A percentile compares a stretch with the other conserved stretches of the same genome.
Evolutionary conservation across 2,113 vertebrate species (phyloP).

Genomic region (Rousettus leschenaultii): DNA sequence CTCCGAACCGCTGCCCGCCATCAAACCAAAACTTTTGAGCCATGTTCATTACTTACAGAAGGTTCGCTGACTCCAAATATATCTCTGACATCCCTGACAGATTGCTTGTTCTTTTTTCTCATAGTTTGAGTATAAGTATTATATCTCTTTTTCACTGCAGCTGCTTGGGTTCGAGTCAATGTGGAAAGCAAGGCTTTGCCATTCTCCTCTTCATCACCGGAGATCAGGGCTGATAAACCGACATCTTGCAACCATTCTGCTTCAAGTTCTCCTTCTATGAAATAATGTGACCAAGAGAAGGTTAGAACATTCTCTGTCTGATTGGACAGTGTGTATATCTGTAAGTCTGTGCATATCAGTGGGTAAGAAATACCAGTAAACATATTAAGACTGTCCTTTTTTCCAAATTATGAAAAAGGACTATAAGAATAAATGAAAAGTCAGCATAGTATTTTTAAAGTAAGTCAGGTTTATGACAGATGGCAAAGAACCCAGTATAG

Average conservation of each 20-base stretch:
- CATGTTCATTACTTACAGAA: constrained; percentile 80
- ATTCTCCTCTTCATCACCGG: constrained; percentile 82
- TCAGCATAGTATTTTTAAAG: neutral
- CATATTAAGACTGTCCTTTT: neutral
- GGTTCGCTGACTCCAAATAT: constrained; percentile 87
- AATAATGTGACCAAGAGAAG: neutral
- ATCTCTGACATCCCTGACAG: constrained; percentile 91
- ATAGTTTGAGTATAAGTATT: constrained; percentile 94
- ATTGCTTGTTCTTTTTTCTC: constrained; percentile 89
- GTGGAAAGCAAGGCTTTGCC: constrained; percentile 93
- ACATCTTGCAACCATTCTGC: constrained; percentile 95
- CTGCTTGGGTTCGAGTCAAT: constrained; percentile 91
- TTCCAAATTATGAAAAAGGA: neutral
- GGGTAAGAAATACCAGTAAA: neutral
- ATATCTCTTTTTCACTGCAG: constrained; percentile 91
- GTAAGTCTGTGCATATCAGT: neutral
- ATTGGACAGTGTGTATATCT: accelerated
- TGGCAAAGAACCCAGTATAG: neutral
- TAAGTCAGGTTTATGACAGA: neutral
- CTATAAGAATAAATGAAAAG: neutral
- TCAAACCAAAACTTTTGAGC: neutral
- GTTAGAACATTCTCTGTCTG: neutral
- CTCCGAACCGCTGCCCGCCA: neutral
- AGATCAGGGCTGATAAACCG: constrained; percentile 91
- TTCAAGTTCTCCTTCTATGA: constrained; percentile 91